Conservation (phyloP, 2,113 vertebrate species). For the Hippolais icterina region DNA sequence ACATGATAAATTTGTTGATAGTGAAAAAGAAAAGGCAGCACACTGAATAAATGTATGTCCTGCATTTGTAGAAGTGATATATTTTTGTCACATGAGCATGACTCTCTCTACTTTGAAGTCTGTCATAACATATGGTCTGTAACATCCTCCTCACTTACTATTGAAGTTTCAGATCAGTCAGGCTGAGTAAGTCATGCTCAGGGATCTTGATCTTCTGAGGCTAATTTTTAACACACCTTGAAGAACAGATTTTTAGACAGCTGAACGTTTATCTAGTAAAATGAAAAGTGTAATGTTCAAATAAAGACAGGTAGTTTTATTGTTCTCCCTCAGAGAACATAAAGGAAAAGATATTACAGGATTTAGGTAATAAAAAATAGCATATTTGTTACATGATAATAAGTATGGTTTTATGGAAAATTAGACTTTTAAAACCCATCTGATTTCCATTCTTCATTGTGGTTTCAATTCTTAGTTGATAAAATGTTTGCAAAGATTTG, state of each 20-base stretch:
- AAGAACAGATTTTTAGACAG: background rate
- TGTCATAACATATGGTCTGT: conserved; percentile 30
- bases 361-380: background rate
- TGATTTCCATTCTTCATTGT: background rate
- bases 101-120: conserved; percentile 51
- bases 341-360: background rate
- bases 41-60: background rate
- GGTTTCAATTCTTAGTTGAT: background rate
- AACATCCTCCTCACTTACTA: conserved; percentile 16
- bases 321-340: background rate
- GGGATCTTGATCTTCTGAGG: background rate
- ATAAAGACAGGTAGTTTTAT: background rate
- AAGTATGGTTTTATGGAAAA: background rate
- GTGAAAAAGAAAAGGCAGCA: conserved; percentile 3
- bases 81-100: conserved; percentile 19
- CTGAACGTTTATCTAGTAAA: background rate
- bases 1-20: conserved; percentile 13
- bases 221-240: conserved; percentile 40
- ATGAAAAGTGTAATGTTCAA: background rate
- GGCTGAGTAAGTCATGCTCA: background rate
- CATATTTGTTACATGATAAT: background rate
- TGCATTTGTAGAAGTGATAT: conserved; percentile 38
- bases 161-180: conserved; percentile 10
- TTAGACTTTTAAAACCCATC: background rate
- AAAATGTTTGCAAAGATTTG: background rate